A percentile compares a stretch with the other conserved stretches of the same genome.
Conservation (phyloP, 2,888 invertebrate species). For the Barypeithes pellucidus region DNA sequence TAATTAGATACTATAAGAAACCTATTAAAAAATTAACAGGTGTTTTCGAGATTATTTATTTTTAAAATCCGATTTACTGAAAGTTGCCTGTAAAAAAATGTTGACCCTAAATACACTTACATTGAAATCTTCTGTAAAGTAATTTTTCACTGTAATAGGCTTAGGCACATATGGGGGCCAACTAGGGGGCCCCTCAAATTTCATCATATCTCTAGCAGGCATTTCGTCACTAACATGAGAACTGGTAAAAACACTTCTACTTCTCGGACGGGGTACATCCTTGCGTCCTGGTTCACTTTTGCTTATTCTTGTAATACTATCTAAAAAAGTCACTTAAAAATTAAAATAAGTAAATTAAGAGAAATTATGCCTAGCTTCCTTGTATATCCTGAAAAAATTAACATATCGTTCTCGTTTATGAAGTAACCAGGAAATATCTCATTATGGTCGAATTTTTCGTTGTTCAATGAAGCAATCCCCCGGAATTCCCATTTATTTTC, state of each 20-base stretch:
- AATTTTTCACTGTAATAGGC: conserved; percentile 75
- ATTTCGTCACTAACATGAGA: conserved; percentile 77
- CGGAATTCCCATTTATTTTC: no score
- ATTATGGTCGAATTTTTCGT: no score
- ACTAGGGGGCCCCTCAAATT: conserved; percentile 72
- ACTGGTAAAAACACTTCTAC: conserved; percentile 77
- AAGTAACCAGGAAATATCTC: no score
- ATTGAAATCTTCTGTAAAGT: conserved; percentile 73
- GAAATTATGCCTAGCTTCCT: not conserved
- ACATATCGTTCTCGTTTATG: not conserved
- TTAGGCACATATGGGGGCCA: conserved; percentile 72
- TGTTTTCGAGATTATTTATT: no score
- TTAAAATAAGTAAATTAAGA: conserved; percentile 1
- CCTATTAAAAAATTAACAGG: no score
- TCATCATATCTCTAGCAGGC: conserved; percentile 72
- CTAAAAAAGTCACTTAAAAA: conserved; percentile 56
- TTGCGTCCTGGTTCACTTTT: conserved; percentile 64
- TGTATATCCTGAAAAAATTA: not conserved
- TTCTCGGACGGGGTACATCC: conserved; percentile 76
- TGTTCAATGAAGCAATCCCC: no score
- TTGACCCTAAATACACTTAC: no score
- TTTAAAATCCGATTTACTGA: no score
- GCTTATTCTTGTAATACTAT: conserved; percentile 66
- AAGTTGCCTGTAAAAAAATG: no score
- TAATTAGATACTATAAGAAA: no score